These are phyloP conservation scores for Willowsia nigromaculata DNA, from an alignment of 2,888 invertebrate species.

Conservation along the genomic window DNA sequence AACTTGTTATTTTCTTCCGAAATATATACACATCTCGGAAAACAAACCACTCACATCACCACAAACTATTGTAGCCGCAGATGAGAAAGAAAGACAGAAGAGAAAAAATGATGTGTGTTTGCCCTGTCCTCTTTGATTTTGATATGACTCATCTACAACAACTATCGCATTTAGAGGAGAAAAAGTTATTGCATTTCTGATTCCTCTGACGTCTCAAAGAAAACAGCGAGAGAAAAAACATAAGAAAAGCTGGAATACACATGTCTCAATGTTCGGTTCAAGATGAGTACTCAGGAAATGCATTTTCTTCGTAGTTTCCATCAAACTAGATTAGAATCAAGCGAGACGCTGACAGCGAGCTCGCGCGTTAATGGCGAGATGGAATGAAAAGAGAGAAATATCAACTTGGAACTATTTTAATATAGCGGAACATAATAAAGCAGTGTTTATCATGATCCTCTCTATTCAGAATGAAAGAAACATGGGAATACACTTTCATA, in stretches of 20 bases:
- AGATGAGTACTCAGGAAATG: not conserved
- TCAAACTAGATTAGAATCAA: not conserved
- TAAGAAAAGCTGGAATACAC: not conserved
- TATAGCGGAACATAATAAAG: too few species aligned
- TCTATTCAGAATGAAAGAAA: too few species aligned
- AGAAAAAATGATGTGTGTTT: constrained; percentile 33
- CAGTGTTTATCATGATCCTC: too few species aligned
- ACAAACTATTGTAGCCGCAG: not conserved
- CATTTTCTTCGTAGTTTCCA: not conserved
- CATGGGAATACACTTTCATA: too few species aligned
- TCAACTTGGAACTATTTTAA: too few species aligned
- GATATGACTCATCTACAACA: not conserved
- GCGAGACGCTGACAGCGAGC: not conserved
- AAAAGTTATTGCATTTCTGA: constrained; percentile 8
- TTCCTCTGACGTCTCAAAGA: not conserved
- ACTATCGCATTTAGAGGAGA: not conserved
- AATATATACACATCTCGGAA: not conserved
- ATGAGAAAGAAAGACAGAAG: not conserved
- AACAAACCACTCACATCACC: not conserved
- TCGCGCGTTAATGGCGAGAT: too few species aligned
- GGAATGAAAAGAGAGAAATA: too few species aligned
- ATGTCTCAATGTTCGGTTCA: not conserved
- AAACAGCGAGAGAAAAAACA: not conserved
- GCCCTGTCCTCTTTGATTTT: constrained; percentile 37
- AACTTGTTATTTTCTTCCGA: not conserved